phyloP scores from a whole-genome alignment of 2,888 invertebrate genomes.

The Oscheius sp. region DNA sequence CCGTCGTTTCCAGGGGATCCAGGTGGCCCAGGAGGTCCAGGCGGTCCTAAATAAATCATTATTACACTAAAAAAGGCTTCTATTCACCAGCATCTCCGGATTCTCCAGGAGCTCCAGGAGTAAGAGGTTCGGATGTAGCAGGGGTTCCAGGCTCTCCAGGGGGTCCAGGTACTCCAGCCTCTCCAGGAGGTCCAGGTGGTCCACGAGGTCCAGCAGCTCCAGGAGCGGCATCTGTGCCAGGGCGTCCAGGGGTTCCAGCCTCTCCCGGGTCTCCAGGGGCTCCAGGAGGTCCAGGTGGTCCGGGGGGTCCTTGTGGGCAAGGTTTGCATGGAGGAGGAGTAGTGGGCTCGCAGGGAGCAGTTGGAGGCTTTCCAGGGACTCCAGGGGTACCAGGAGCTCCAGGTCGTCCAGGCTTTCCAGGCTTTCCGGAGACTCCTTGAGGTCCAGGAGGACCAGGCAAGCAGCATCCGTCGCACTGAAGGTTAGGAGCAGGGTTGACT shows the following conservation, averaged over 20 bases:
- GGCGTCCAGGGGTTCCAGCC: constrained; percentile 59
- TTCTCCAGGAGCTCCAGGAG: constrained; percentile 51
- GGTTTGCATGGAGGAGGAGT: constrained; percentile 68
- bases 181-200: constrained; percentile 47
- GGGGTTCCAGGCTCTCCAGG: constrained; percentile 61
- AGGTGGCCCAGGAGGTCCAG: constrained; percentile 49
- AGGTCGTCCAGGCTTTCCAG: constrained; percentile 61
- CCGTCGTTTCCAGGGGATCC: constrained; percentile 56
- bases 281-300: constrained; percentile 56
- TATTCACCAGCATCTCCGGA: constrained; percentile 17
- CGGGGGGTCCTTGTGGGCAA: constrained; percentile 65
- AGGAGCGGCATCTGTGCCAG: constrained; percentile 59
- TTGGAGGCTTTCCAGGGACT: constrained; percentile 63
- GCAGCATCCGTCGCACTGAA: constrained; percentile 61
- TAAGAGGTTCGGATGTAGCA: constrained; percentile 48
- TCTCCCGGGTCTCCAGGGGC: constrained; percentile 57
- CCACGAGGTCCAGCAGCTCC: constrained; percentile 56
- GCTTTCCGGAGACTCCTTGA: constrained; percentile 62
- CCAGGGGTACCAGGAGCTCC: constrained; percentile 58
- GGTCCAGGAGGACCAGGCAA: constrained; percentile 66
- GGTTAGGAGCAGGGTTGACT: constrained; percentile 58
- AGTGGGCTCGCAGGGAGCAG: constrained; percentile 67
- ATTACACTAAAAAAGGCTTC: too few species aligned
- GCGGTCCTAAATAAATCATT: too few species aligned
- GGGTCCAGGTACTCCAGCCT: constrained; percentile 58